Conservation (phyloP, 2,797 vertebrate species). For the Remorina albescens region DNA sequence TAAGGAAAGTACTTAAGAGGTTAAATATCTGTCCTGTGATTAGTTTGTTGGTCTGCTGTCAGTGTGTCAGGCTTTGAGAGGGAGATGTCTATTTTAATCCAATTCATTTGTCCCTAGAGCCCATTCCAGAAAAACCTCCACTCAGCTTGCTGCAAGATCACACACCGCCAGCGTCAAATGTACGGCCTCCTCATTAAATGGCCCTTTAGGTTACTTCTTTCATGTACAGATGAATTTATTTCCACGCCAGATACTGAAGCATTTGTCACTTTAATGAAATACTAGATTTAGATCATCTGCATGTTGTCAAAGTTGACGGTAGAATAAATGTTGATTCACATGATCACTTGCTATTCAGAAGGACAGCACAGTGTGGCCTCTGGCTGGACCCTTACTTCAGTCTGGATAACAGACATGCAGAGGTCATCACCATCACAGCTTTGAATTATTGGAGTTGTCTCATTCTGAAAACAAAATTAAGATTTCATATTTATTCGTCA, state of each 20-base stretch:
- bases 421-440: not conserved
- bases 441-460: not conserved
- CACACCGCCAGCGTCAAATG: slow-evolving; percentile 17
- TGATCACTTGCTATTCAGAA: slow-evolving; percentile 7
- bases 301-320: not conserved
- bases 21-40: slow-evolving; percentile 57
- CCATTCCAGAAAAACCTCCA: slow-evolving; percentile 14
- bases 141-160: slow-evolving; percentile 24
- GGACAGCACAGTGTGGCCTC: slow-evolving; percentile 21
- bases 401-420: not conserved
- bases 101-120: slow-evolving; percentile 57
- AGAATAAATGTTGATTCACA: slow-evolving; percentile 3
- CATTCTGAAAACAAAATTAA: not conserved
- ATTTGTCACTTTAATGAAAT: slow-evolving; percentile 15
- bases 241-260: slow-evolving; percentile 15
- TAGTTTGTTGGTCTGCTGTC: slow-evolving; percentile 66
- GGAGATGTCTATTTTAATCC: slow-evolving; percentile 45
- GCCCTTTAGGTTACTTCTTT: slow-evolving; percentile 6
- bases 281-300: slow-evolving; percentile 8
- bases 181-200: slow-evolving; percentile 10
- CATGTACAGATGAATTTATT: slow-evolving; percentile 14
- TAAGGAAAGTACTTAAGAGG: slow-evolving; percentile 5
- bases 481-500: not conserved
- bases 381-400: no score
- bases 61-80: slow-evolving; percentile 51